Conservation (phyloP, 2,888 invertebrate genomes). For the Salticus scenicus region DNA sequence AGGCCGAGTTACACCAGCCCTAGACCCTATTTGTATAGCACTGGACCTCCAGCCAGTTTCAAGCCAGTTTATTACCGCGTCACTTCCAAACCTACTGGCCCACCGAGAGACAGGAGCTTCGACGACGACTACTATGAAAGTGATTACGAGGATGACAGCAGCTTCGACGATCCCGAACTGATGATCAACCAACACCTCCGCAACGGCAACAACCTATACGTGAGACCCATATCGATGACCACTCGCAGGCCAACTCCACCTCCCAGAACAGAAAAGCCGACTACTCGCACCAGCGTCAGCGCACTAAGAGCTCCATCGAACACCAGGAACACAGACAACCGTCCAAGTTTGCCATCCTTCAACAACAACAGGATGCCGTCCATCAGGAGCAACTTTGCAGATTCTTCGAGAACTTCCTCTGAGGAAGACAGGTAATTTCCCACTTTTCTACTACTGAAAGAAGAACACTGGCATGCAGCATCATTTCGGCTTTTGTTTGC, state of each 20-base stretch:
- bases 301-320: slow-evolving; percentile 31
- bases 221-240: slow-evolving; percentile 42
- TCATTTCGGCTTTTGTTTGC: too few relatives aligned
- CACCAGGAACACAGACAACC: slow-evolving; percentile 20
- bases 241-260: slow-evolving; percentile 29
- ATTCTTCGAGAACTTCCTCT: not conserved
- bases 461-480: not conserved
- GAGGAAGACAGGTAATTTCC: slow-evolving; percentile 44
- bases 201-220: slow-evolving; percentile 42
- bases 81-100: slow-evolving; percentile 21
- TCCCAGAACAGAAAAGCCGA: not conserved
- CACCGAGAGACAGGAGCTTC: not conserved
- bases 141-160: slow-evolving; percentile 50
- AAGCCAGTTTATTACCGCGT: slow-evolving; percentile 45
- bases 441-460: not conserved
- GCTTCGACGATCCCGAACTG: slow-evolving; percentile 39
- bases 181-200: slow-evolving; percentile 57
- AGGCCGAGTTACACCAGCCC: slow-evolving; percentile 13
- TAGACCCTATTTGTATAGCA: slow-evolving; percentile 50
- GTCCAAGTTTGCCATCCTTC: slow-evolving; percentile 20
- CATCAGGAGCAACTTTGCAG: not conserved
- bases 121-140: slow-evolving; percentile 46
- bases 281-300: not conserved
- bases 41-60: slow-evolving; percentile 54
- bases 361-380: slow-evolving; percentile 33